Base-by-base conservation (phyloP, 2,113 vertebrate species). In the Phocoena phocoena region DNA sequence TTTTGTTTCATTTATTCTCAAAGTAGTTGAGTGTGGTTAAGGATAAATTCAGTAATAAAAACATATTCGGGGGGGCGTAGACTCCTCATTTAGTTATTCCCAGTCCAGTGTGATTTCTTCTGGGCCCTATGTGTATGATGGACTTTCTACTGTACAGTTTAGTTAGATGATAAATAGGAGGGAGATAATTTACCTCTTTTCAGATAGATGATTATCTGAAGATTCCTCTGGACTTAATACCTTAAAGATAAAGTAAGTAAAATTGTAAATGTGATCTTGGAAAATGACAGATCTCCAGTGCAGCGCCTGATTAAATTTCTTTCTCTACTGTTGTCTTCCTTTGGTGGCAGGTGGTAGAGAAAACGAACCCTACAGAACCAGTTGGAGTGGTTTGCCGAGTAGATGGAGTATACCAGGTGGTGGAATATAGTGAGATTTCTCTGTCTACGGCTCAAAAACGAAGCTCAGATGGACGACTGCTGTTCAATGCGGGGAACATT, bases 351-450 rank as follows among this genome's bases (percentile, higher is more conserved):
- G 99, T 99, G 88, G 99, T 99, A 86, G 99, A 99, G 98, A 99
- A 99, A 98, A 99, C 99, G 62, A 99, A 99, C 86, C 99, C 99
- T 0, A 99, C 99, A 0, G 99, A 99, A 97, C 99, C 99, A 0
- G 99, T 99, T 0, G 99, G 99, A 0, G 99, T 99, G 93, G 99
- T 99, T 76, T 99, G 99, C 97, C 99, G 99, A 36, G 99, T 99
- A 95, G 99, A 99, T 1, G 99, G 99, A 0, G 98, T 87, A 8
- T 99, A 99, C 98, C 99, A 99, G 98, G 99, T 99, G 97, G 99
- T 99, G 88, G 99, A 99, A 89, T 99, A 99, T 98, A 99, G 99
- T 0, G 99, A 99, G 98, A 99, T 99, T 98, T 99, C 99, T 65
- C 95, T 99, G 97, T 98, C 98, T 21, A 99, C 99, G 0, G 99